Conservation (phyloP, 2,113 vertebrate species). For the Oncorhynchus masou region DNA sequence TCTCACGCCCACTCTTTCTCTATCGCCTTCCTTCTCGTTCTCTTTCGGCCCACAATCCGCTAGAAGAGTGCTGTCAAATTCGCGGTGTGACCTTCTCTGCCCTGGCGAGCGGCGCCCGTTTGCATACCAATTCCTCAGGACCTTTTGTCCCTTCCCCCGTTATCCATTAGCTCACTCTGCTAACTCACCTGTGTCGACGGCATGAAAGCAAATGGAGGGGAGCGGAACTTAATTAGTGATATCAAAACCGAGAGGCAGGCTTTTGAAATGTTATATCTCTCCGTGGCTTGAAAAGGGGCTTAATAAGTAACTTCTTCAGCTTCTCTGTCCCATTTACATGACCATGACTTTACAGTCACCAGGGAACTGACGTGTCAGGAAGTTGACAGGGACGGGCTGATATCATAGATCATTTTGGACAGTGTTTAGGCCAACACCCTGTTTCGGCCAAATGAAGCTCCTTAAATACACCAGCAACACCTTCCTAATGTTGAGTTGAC, state of each 20-base stretch:
- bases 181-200: conserved; percentile 59
- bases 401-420: not conserved
- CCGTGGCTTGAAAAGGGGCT: conserved; percentile 40
- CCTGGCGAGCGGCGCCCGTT: conserved; percentile 43
- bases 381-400: too few relatives aligned
- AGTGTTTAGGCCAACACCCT: conserved; percentile 32
- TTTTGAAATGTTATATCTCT: conserved; percentile 62
- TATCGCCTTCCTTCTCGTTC: too few relatives aligned
- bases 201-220: conserved; percentile 61
- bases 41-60: conserved; percentile 30
- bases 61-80: conserved; percentile 60
- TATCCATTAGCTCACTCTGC: not conserved
- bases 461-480: conserved; percentile 46
- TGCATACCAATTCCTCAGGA: conserved; percentile 60
- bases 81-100: conserved; percentile 69
- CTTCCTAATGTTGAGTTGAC: too few relatives aligned
- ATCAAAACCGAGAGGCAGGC: conserved; percentile 60
- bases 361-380: too few relatives aligned
- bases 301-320: not conserved
- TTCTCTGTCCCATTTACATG: too few relatives aligned
- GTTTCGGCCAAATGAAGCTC: conserved; percentile 57
- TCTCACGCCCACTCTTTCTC: too few relatives aligned
- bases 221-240: conserved; percentile 62
- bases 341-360: too few relatives aligned
- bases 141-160: not conserved